Base-by-base conservation (phyloP, 2,888 invertebrate genomes). In the Onchidella celtica region DNA sequence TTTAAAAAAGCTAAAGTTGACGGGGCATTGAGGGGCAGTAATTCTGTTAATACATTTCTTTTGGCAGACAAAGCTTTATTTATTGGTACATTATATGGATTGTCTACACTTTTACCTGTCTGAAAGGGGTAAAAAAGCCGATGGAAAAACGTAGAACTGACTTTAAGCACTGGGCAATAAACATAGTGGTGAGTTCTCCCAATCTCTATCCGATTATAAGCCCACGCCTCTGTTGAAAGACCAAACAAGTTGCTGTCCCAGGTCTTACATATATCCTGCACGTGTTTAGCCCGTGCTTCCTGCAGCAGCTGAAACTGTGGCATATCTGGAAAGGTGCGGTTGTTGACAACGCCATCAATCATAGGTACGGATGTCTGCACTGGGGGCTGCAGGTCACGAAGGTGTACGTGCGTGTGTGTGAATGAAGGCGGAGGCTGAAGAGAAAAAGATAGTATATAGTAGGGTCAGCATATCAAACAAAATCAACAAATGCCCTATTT, bases 151-250 rank as follows among this genome's bases (percentile, higher is more conserved):
- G 89, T 87, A 6, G 89, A 90, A 0, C 87, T 89, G 6, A 87
- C 86, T 70, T 90, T 90, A 55, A 88, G 84, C 21, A 89, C 84
- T 17, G 88, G 89, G 81, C 90, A 90, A 78, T 87, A 90, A 0
- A 89, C 61, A 17, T 87, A 83, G 17, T 69, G 32, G n/a, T 85
- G 74, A 1, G 36, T 47, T 0, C 65, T 63, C 66, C 86, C 83
- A 11, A 87, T 61, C 6, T 83, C 70, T 47, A 85, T 83, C 29
- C 74, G 66, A 0, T 57, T 69, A 36, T 79, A 85, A 24, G 77
- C 66, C 47, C 55, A 68, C 17, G 40, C 27, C 9, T 55, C 57
- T 21, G 40, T 38, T 27, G 68, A 68, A 2, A 77, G 77, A 24
- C 77, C 77, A 34, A 32, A n/a, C 57, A 55, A 9, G 29, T 47